Evolutionary conservation across 2,113 vertebrate species (phyloP).

Genomic region (Arothron firmamentum): DNA sequence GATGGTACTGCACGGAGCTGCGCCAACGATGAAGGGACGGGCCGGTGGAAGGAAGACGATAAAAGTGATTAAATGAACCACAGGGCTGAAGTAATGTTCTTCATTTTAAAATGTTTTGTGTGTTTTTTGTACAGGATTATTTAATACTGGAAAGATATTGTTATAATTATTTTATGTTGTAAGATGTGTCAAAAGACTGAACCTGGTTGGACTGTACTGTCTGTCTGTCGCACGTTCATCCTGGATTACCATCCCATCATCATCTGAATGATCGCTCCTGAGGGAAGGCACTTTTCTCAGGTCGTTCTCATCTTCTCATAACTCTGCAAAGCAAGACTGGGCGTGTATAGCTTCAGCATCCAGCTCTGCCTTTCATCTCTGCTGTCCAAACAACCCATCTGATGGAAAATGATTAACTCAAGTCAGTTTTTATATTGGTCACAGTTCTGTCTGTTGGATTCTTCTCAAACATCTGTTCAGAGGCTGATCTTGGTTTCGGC

Average conservation of each 20-base stretch:
- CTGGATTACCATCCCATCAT: background rate
- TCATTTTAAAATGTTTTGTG: constrained; percentile 63
- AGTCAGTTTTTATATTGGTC: too few species aligned
- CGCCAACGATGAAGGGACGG: constrained; percentile 8
- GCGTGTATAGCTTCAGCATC: background rate
- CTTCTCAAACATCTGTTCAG: too few species aligned
- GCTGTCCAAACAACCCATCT: background rate
- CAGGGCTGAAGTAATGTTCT: constrained; percentile 30
- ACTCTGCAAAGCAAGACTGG: background rate
- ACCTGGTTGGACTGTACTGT: constrained; percentile 27
- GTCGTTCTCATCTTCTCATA: constrained; percentile 1
- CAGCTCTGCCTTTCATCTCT: background rate
- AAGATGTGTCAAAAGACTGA: constrained; percentile 50
- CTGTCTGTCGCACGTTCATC: constrained; percentile 12
- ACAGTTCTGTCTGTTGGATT: too few species aligned
- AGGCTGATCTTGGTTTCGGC: too few species aligned
- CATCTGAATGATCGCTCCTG: background rate
- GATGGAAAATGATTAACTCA: background rate
- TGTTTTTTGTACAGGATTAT: constrained; percentile 79
- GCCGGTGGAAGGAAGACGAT: constrained; percentile 4
- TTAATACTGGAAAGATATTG: constrained; percentile 79
- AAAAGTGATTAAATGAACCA: constrained; percentile 15
- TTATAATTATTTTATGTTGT: constrained; percentile 69
- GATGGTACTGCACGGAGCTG: constrained; percentile 61
- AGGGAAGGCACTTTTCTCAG: background rate